Evolutionary conservation across 2,888 invertebrate genomes (phyloP), one percentile per base, ranked within the genome.

Genomic region (Oeneis ivallda): DNA sequence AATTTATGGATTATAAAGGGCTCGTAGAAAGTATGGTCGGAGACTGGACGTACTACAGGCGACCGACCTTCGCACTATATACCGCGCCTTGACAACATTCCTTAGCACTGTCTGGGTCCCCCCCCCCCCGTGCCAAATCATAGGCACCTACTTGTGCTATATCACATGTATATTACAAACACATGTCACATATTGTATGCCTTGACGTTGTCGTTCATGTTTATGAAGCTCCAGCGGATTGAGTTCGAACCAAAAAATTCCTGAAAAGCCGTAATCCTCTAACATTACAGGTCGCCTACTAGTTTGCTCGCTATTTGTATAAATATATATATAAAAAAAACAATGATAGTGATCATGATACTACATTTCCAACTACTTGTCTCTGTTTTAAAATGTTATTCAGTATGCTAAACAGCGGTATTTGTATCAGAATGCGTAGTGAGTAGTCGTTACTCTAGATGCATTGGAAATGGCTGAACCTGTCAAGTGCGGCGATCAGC

Each of bases 61-160:
- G 17, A 73, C 59, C 70, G 75, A 64, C 78, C 78, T 79, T 74
- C 72, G 64, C 62, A 67, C 56, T 10, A 64, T 69, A 65, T 57
- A 70, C 71, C 71, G 65, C 73, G 73, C 79, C 80, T 73, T 71
- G 72, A 72, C 78, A 19, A 66, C 80, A 79, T 79, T 79, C 79
- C 72, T 34, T 11, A 7, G 32, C 8, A 37, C 47, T 37, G 47
- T 34, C n/a, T n/a, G n/a, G n/a, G n/a, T n/a, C n/a, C n/a, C n/a
- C n/a, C n/a, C 45, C 49, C 47, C 59, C 56, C 41, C 54, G 34
- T 49, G 10, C 19, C 49, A 49, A 8, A 17, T 49, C 19, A 10
- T 49, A 7, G 49, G 19, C 17, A 17, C 17, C 47, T 34, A 34
- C 32, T 34, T 6, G 32, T 34, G 32, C 6, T 34, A 34, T 34